These are phyloP conservation scores for Lasioglossum albipes DNA, from an alignment of 1,140 invertebrate species.

Conservation along the genomic window DNA sequence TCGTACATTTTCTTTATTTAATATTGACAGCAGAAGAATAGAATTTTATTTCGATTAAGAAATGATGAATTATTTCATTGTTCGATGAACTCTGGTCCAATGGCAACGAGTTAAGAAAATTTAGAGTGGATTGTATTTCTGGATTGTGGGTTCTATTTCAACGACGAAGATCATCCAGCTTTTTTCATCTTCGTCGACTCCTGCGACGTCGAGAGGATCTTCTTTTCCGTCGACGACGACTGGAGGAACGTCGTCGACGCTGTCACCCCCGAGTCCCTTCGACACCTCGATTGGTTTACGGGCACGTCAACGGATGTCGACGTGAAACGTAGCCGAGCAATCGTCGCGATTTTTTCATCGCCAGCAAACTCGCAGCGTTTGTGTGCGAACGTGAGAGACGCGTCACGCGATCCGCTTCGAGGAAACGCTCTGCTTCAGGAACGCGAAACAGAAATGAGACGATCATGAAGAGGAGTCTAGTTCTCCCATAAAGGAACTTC, in stretches of 20 bases:
- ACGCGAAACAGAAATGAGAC: not conserved
- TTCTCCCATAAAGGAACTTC: too few relatives aligned
- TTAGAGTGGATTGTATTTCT: too few relatives aligned
- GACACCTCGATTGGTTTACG: constrained; percentile 59
- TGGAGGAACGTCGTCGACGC: constrained; percentile 35
- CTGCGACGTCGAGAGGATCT: not conserved
- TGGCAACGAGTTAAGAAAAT: too few relatives aligned
- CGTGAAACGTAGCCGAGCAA: constrained; percentile 11
- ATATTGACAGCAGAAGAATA: too few relatives aligned
- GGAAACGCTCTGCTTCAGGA: constrained; percentile 12
- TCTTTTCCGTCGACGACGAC: constrained; percentile 35
- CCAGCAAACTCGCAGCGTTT: not conserved
- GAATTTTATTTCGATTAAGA: too few relatives aligned
- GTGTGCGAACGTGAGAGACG: not conserved
- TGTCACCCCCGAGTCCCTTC: constrained; percentile 46
- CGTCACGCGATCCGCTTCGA: not conserved
- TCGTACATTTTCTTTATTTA: too few relatives aligned
- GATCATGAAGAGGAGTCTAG: not conserved
- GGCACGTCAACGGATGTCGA: constrained; percentile 22
- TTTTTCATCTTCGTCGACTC: too few relatives aligned
- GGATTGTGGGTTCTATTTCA: too few relatives aligned
- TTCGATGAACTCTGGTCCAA: too few relatives aligned
- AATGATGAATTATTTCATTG: too few relatives aligned
- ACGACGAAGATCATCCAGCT: too few relatives aligned
- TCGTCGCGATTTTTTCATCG: constrained; percentile 11